Conservation (phyloP, 2,113 vertebrate genomes). For the Paramormyrops kingsleyae region DNA sequence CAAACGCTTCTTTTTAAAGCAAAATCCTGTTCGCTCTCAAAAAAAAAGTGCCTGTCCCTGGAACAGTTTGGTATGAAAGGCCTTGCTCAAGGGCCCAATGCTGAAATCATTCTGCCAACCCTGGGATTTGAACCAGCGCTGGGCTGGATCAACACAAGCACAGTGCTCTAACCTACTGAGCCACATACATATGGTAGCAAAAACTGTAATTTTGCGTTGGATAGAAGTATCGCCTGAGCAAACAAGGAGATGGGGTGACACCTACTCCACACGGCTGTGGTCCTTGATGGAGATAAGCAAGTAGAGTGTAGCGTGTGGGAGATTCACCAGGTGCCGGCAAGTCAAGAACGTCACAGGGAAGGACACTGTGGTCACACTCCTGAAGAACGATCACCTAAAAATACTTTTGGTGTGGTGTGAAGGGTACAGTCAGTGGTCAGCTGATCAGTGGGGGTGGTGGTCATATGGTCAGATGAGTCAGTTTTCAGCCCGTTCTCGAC, state of each 20-base stretch:
- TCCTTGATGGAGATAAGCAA: neutral
- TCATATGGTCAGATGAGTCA: conserved; percentile 4
- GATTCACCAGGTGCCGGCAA: neutral
- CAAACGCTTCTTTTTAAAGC: neutral
- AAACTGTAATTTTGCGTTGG: neutral
- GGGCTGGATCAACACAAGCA: neutral
- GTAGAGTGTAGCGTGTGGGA: neutral
- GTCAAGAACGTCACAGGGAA: neutral
- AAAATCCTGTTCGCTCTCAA: neutral
- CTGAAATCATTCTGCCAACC: neutral
- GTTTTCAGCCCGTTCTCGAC: neutral
- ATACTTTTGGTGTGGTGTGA: neutral
- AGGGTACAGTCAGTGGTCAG: neutral
- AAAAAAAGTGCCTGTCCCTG: neutral
- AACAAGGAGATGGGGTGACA: neutral
- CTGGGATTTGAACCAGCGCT: neutral
- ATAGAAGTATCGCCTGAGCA: neutral
- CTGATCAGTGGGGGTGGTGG: neutral
- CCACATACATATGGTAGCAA: neutral
- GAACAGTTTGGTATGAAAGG: neutral
- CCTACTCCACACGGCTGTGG: neutral
- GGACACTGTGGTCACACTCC: neutral
- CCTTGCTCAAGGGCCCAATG: neutral
- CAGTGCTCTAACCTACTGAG: neutral
- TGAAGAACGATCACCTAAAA: neutral